These are phyloP conservation scores for Spheniscus mendiculus DNA, from an alignment of 2,113 vertebrate genomes.

Conservation along the genomic window DNA sequence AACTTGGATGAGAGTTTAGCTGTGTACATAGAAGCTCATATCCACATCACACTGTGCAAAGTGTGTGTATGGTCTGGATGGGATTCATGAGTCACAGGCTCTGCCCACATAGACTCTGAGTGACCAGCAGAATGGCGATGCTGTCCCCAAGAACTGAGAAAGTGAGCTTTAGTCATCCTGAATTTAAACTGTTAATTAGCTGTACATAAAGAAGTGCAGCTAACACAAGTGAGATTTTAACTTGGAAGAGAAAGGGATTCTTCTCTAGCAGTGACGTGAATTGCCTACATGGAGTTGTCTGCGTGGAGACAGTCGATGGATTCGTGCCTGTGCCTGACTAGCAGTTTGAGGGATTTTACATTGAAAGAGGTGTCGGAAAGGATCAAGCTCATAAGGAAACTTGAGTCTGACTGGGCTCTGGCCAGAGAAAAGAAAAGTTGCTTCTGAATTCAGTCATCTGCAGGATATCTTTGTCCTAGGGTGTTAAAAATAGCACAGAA, in stretches of 20 bases:
- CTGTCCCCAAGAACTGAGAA: neutral
- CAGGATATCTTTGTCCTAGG: neutral
- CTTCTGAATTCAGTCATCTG: neutral
- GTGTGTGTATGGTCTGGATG: neutral
- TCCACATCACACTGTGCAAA: accelerated
- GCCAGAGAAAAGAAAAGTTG: neutral
- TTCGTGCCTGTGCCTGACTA: neutral
- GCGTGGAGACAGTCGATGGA: neutral
- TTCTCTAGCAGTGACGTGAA: neutral
- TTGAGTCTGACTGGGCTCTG: neutral
- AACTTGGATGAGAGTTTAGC: neutral
- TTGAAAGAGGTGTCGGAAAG: neutral
- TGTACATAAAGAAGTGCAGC: neutral
- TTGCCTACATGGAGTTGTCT: neutral
- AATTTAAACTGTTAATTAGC: neutral
- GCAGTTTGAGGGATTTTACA: neutral
- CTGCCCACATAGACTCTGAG: neutral
- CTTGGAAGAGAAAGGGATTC: neutral
- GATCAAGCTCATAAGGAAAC: neutral
- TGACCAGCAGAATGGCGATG: neutral
- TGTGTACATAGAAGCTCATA: neutral
- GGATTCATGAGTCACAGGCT: neutral
- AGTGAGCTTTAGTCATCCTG: neutral
- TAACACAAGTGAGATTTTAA: neutral
- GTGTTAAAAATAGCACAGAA: slow-evolving; percentile 2